Percentiles rank a stretch among this genome's conserved stretches.
Evolutionary conservation across 2,797 vertebrate species (phyloP).

Genomic region (Manis crassicaudata): DNA sequence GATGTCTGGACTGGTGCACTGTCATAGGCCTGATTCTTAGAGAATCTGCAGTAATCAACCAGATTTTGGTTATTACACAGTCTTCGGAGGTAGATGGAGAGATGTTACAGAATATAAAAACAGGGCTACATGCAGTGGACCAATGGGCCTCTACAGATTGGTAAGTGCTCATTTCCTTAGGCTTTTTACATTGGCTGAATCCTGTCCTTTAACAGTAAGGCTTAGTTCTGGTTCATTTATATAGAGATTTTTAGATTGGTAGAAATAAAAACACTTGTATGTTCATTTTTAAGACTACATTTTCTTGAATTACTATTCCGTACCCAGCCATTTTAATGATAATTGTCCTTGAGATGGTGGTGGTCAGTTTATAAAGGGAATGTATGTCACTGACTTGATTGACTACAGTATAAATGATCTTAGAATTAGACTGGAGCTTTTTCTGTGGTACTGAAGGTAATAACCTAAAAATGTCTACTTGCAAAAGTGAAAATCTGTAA

Average conservation of each 20-base stretch:
- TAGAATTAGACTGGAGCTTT: not conserved
- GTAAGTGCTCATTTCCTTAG: constrained; percentile 83
- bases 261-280: constrained; percentile 34
- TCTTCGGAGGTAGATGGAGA: constrained; percentile 93
- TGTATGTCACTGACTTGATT: not conserved
- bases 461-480: not conserved
- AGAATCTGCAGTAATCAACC: constrained; percentile 93
- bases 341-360: not conserved
- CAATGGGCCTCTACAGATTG: constrained; percentile 95
- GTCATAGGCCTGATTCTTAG: constrained; percentile 96
- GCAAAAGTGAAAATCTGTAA: not conserved
- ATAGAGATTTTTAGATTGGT: not conserved
- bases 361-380: not conserved
- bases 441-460: not conserved
- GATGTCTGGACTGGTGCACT: constrained; percentile 97
- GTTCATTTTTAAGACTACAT: not conserved
- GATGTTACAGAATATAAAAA: constrained; percentile 92
- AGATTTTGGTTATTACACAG: constrained; percentile 93
- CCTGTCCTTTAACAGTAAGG: not conserved
- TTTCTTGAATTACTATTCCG: not conserved
- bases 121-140: constrained; percentile 92
- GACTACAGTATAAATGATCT: not conserved
- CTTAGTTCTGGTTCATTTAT: not conserved
- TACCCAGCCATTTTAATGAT: not conserved
- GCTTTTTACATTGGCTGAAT: not conserved